Conservation (phyloP, 2,113 vertebrate genomes). For the Protobothrops flavoviridis region DNA sequence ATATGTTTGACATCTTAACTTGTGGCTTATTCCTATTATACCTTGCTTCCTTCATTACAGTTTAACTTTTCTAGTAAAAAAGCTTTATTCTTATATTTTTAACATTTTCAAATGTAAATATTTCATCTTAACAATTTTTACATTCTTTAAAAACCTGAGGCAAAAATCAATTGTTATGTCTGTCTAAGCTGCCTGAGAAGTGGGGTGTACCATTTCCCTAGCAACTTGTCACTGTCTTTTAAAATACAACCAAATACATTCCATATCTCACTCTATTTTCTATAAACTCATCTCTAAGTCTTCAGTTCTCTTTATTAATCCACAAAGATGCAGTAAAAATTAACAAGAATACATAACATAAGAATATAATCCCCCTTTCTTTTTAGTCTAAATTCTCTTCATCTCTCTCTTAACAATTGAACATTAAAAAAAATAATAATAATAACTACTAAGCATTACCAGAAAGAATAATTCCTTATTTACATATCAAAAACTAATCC, state of each 20-base stretch:
- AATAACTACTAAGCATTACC: neutral
- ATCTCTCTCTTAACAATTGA: neutral
- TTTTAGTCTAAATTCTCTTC: neutral
- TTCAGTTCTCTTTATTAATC: neutral
- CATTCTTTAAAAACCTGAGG: neutral
- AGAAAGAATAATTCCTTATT: neutral
- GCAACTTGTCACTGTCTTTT: neutral
- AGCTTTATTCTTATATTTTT: neutral
- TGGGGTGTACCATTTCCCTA: neutral
- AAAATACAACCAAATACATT: neutral
- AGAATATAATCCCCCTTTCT: neutral
- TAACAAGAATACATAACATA: neutral
- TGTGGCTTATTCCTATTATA: neutral
- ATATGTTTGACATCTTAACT: neutral
- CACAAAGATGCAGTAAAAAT: neutral
- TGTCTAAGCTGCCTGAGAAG: neutral
- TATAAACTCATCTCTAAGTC: neutral
- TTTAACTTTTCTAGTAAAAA: neutral
- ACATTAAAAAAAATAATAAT: neutral
- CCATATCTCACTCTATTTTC: neutral
- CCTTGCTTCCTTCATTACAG: neutral
- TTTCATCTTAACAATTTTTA: neutral
- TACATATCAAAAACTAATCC: neutral
- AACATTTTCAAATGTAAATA: neutral
- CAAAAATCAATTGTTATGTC: neutral